Percentiles rank a stretch among this genome's conserved stretches.
phyloP scores from a whole-genome alignment of 2,113 vertebrate genomes.

The Gymnarchus niloticus region DNA sequence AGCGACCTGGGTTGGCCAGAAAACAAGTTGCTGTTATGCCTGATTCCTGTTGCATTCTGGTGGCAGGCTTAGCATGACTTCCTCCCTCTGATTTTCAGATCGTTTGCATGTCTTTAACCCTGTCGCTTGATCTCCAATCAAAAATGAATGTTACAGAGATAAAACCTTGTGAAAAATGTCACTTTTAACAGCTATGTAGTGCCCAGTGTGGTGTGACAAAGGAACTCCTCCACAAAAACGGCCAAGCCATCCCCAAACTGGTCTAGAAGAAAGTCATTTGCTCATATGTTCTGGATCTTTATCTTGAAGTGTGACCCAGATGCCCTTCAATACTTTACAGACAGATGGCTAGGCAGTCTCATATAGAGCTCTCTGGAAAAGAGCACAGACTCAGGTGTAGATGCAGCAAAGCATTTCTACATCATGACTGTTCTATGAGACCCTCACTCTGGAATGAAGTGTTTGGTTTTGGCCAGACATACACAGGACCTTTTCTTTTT shows the following conservation, averaged over 20 bases:
- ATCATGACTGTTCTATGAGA: background rate
- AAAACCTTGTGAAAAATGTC: background rate
- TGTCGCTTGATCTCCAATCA: fast-evolving
- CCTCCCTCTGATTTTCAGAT: background rate
- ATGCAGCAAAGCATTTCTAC: background rate
- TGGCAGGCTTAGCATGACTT: background rate
- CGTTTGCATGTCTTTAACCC: fast-evolving
- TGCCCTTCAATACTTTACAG: background rate
- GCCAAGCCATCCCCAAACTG: background rate
- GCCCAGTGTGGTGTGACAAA: background rate
- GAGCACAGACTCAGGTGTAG: background rate
- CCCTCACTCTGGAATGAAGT: background rate
- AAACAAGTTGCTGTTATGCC: background rate
- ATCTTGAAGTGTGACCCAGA: background rate
- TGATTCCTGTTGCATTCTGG: too few relatives aligned
- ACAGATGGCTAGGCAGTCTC: background rate
- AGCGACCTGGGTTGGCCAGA: background rate
- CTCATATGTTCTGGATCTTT: background rate
- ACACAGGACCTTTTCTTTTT: background rate
- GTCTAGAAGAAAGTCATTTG: background rate
- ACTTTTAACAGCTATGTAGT: background rate
- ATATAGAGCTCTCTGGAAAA: background rate
- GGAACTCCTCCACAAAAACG: background rate
- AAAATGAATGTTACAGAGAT: background rate
- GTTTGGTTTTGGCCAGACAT: background rate